Base-by-base conservation (phyloP, 2,888 invertebrate species). In the Trissonchulus sp. region DNA sequence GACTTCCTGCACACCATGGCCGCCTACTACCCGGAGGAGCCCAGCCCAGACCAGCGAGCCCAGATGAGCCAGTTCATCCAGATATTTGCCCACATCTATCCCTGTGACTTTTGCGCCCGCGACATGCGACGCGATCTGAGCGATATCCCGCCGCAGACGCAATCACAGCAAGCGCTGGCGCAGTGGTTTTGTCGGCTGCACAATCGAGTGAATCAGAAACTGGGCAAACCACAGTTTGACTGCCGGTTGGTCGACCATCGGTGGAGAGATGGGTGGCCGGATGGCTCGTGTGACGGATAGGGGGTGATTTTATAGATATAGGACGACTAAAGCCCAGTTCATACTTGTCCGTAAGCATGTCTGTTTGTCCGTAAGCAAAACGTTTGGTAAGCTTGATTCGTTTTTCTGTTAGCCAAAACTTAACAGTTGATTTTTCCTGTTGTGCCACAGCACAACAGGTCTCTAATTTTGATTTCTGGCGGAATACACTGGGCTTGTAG, bases 1-100 rank as follows among this genome's bases (percentile, higher is more conserved):
- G 90, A 92, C 2, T 90, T 98, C 80, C 88, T 99, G 1, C 99
- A 99, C 84, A 93, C 98, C 0, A 94, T 98, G 90, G 95, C 94
- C 1, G 93, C 95, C 0, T 93, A 94, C 84, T 99, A 91, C 86
- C 95, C 98, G 0, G 90, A 91, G 1, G 89, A 90, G 79, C 97
- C 99, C 0, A 89, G 83, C 2, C 75, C 89, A 0, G 85, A 86
- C 2, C 85, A 88, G 65, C 89, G 90, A 73, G 86, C 88, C 0
- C 90, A 93, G 79, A 93, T 96, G 90, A 88, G 87, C 68, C 88
- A 88, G 62, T 96, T 98, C 84, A 91, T 98, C 78, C 87, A 89
- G 63, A 87, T 91, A 48, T 91, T 99, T 82, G 90, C 95, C 1
- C 90, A 91, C 80, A 90, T 94, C 83, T 98, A 96, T 86, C 97